Evolutionary conservation across 2,888 invertebrate genomes (phyloP).

Genomic region (Cheilosia pagana): DNA sequence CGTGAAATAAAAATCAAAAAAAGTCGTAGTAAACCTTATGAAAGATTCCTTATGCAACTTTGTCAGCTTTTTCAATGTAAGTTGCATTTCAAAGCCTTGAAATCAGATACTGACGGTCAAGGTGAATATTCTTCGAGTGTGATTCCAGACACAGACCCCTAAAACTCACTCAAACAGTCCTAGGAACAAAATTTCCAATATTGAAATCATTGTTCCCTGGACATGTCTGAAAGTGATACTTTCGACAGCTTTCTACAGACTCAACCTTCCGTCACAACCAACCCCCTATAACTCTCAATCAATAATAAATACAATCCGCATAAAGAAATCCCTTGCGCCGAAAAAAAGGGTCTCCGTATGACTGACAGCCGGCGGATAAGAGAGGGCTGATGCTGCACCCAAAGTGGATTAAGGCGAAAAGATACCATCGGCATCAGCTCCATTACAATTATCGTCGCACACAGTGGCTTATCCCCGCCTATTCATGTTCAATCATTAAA

Average conservation of each 20-base stretch:
- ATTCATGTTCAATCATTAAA: slow-evolving; percentile 64
- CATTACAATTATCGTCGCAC: slow-evolving; percentile 73
- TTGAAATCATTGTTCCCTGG: no score
- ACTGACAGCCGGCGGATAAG: slow-evolving; percentile 34
- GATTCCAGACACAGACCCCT: no score
- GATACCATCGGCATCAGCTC: slow-evolving; percentile 67
- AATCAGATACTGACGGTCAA: no score
- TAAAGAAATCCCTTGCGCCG: not conserved
- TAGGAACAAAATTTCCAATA: no score
- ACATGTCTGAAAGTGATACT: not conserved
- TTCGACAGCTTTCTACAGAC: not conserved
- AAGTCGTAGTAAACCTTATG: no score
- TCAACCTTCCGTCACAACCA: not conserved
- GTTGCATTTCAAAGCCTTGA: no score
- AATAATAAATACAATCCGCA: slow-evolving; percentile 17
- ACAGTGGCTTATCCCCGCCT: slow-evolving; percentile 60
- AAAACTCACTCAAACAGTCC: no score
- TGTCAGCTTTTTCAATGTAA: no score
- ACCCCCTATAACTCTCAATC: slow-evolving; percentile 18
- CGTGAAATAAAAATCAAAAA: no score
- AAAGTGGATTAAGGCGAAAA: slow-evolving; percentile 68
- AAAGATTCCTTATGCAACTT: no score
- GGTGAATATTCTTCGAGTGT: no score
- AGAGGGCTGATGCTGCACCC: not conserved
- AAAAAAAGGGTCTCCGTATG: slow-evolving; percentile 18